Evolutionary conservation across 2,797 vertebrate genomes (phyloP), one percentile per base, ranked within the genome.

Genomic region (Smutsia temminckii): DNA sequence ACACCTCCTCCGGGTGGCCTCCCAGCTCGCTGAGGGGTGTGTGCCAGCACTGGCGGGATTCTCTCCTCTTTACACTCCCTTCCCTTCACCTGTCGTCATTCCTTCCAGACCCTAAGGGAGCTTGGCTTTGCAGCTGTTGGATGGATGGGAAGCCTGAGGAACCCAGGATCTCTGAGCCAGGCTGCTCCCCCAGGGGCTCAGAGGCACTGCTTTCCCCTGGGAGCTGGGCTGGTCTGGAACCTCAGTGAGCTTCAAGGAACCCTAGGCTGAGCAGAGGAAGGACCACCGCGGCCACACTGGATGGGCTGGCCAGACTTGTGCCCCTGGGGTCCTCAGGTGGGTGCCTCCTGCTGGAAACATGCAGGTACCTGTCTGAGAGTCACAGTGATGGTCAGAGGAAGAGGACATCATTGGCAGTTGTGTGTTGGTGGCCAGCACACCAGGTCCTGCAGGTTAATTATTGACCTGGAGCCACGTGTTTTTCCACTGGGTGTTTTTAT

Each of bases 401-500:
- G 34, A 91, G 61, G 91, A 57, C 23, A 5, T 25, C 0, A 0
- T 51, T 34, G 23, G 20, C 69, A 72, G 89, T 53, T 27, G 71
- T n/a, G 4, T 12, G 71, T 27, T 29, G 64, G 85, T 53, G 85
- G 57, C 97, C 18, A 3, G 96, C 83, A 89, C 16, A 69, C 85
- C 89, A 97, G 74, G 87, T 77, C 77, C 93, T 83, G 10, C 97
- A 75, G 51, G 98, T 98, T 98, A 98, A 98, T 98, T 95, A 98
- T 98, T 98, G 98, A 98, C 98, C 97, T 83, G 75, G 74, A 94
- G 95, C 97, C 97, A 98, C 89, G 96, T 98, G 98, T 98, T 98
- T 98, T 98, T 98, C 98, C 98, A 98, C 97, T 97, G 96, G 87
- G 86, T 98, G 98, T 98, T 98, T 98, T 98, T 98, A 98, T 98